phyloP scores from a whole-genome alignment of 2,797 vertebrate genomes.

The Tolypeutes matacus region DNA sequence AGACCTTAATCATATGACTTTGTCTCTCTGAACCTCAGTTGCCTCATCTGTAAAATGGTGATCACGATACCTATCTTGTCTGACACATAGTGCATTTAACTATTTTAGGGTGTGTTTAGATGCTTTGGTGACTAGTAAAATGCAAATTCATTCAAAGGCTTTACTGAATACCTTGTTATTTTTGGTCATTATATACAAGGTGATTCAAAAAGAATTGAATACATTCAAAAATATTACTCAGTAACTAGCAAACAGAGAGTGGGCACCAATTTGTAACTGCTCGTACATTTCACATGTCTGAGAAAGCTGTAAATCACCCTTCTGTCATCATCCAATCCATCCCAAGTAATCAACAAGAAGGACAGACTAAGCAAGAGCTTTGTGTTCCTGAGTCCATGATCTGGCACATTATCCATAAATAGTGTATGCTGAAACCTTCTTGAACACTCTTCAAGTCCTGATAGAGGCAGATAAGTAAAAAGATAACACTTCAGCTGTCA shows the following conservation, averaged over 20 bases:
- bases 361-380: neutral
- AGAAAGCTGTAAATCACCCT: neutral
- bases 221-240: neutral
- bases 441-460: neutral
- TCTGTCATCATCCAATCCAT: neutral
- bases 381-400: neutral
- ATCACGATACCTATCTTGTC: neutral
- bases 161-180: neutral
- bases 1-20: neutral
- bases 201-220: conserved; percentile 9
- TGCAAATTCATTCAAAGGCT: conserved; percentile 33
- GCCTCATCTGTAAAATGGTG: neutral
- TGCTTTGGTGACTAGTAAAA: conserved; percentile 25
- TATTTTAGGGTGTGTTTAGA: neutral
- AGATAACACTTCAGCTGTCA: neutral
- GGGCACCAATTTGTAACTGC: neutral
- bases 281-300: neutral
- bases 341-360: neutral
- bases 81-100: neutral
- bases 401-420: neutral
- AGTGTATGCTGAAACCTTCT: neutral
- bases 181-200: neutral
- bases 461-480: neutral
- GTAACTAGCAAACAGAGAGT: neutral
- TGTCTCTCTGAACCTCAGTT: neutral